A percentile compares a stretch with the other conserved stretches of the same genome.
phyloP scores from a whole-genome alignment of 1,140 invertebrate species.

The Sipha flava region DNA sequence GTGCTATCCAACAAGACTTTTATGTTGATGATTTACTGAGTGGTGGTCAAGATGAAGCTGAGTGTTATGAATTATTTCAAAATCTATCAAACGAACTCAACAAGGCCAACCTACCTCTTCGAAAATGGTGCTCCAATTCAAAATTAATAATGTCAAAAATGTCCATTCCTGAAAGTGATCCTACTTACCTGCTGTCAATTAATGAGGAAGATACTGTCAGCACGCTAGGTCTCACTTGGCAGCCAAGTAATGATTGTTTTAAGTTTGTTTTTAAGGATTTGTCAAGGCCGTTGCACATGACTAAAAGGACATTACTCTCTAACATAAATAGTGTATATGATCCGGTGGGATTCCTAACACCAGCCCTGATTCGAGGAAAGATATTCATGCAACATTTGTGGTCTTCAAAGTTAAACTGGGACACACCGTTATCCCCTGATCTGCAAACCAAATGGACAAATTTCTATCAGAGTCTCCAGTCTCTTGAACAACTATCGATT shows the following conservation, averaged over 20 bases:
- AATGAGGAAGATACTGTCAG: background rate
- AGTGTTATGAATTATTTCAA: too few species aligned
- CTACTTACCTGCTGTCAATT: too few species aligned
- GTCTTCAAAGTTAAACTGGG: slow-evolving; percentile 43
- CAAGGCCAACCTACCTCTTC: too few species aligned
- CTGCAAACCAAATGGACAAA: slow-evolving; percentile 37
- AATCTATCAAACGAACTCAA: too few species aligned
- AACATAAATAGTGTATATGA: slow-evolving; percentile 40
- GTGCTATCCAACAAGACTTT: too few species aligned
- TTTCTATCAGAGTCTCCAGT: background rate
- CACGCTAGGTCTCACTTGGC: background rate
- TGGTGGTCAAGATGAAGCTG: too few species aligned
- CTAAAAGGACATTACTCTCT: background rate
- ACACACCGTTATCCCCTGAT: slow-evolving; percentile 40
- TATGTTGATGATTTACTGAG: too few species aligned
- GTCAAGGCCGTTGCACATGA: background rate
- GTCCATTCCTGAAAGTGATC: too few species aligned
- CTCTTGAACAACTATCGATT: background rate
- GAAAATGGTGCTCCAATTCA: too few species aligned
- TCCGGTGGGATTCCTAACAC: slow-evolving; percentile 45
- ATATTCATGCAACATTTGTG: slow-evolving; percentile 46
- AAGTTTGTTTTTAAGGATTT: background rate
- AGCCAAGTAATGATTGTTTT: background rate
- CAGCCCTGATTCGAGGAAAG: slow-evolving; percentile 43
- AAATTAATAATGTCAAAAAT: too few species aligned